Percentiles rank a stretch among this genome's conserved stretches.
Conservation (phyloP, 2,888 invertebrate species). For the Anagyrus pseudococci region DNA sequence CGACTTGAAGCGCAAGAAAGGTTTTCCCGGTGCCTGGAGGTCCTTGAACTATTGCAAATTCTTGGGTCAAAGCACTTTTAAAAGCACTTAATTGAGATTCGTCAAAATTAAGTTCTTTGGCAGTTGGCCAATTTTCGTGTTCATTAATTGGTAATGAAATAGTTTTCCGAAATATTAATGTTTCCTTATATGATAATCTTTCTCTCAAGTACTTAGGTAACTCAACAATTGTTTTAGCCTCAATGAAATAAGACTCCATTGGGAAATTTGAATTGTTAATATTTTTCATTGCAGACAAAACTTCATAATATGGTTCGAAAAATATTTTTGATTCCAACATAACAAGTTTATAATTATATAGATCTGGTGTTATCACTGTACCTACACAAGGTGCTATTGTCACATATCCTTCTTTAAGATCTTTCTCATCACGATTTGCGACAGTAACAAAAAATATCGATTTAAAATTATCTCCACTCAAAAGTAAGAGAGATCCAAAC, state of each 20-base stretch:
- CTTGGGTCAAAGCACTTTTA: slow-evolving; percentile 15
- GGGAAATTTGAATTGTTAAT: slow-evolving; percentile 16
- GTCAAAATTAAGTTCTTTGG: slow-evolving; percentile 1
- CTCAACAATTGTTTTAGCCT: neutral
- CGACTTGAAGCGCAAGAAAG: slow-evolving; percentile 20
- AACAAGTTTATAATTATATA: neutral
- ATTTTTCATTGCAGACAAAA: slow-evolving; percentile 13
- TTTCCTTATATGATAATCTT: too few relatives aligned
- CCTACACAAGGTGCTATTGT: slow-evolving; percentile 7
- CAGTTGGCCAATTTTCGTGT: neutral
- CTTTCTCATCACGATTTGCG: neutral
- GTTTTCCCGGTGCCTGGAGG: slow-evolving; percentile 28
- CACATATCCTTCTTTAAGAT: slow-evolving; percentile 8
- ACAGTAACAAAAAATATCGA: slow-evolving; percentile 1
- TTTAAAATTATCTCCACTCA: slow-evolving; percentile 18
- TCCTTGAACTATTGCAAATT: slow-evolving; percentile 23
- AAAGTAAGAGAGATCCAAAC: slow-evolving; percentile 1
- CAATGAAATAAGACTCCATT: slow-evolving; percentile 11
- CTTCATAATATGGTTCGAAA: slow-evolving; percentile 18
- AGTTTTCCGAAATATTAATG: neutral
- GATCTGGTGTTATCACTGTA: slow-evolving; percentile 1
- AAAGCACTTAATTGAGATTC: slow-evolving; percentile 18
- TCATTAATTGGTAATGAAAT: neutral
- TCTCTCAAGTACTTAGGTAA: neutral
- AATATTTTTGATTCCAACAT: slow-evolving; percentile 29